Evolutionary conservation across 2,797 vertebrate species (phyloP).

Genomic region (Anniella stebbinsi): DNA sequence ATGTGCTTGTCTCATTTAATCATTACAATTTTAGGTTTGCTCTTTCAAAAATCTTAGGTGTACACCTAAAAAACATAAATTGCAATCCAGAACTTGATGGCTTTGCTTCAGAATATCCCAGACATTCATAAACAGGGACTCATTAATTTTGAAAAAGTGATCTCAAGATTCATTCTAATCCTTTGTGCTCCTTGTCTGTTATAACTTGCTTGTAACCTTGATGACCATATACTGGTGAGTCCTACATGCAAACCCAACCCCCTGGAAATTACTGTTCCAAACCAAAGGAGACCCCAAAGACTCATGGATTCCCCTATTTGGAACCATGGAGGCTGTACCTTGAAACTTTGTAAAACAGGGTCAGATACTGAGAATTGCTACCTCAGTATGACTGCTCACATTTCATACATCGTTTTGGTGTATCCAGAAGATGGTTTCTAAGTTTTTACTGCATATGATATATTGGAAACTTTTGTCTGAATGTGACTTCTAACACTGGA

Average conservation of each 20-base stretch:
- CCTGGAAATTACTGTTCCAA: not conserved
- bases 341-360: not conserved
- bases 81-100: not conserved
- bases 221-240: not conserved
- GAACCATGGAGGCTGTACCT: not conserved
- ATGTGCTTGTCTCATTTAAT: not conserved
- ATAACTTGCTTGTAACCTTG: not conserved
- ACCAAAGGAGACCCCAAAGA: not conserved
- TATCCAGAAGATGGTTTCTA: not conserved
- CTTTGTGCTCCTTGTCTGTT: not conserved
- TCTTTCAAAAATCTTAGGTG: not conserved
- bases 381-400: not conserved
- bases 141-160: not conserved
- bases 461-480: not conserved
- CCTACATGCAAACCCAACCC: too few relatives aligned
- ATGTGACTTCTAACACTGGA: not conserved
- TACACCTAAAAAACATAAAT: not conserved
- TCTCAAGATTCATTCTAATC: not conserved
- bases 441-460: constrained; percentile 7
- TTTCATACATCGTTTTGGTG: not conserved
- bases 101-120: not conserved
- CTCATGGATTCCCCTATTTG: not conserved
- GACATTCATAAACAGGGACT: not conserved
- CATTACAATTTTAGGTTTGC: not conserved
- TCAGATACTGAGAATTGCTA: not conserved